Base-by-base conservation (phyloP, 2,113 vertebrate species). In the Ochotona curzoniae region DNA sequence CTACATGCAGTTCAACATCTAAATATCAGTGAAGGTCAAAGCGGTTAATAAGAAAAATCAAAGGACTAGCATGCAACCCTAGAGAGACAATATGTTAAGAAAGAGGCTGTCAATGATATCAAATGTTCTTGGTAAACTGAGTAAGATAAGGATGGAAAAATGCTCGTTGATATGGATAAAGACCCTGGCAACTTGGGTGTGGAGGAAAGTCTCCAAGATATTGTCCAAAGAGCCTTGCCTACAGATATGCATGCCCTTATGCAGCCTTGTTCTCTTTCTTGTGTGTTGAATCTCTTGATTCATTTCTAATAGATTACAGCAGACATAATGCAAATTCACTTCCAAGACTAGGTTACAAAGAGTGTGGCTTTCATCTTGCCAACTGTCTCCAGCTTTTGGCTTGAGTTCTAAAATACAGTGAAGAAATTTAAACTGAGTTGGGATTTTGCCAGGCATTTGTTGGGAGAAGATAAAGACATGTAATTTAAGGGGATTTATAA, bases 11-110 rank as follows among this genome's bases (percentile, higher is more conserved):
- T 76, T 32, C 64, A 74, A 69, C 61, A 85, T 74, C 78, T 88
- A 83, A 47, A 94, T 69, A 30, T 95, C 51, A 90, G 10, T 30
- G 67, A 54, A 92, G 66, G 78, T 90, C n/a, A 85, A 92, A 26
- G 38, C 64, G 21, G 47, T 61, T 51, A 23, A 35, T 71, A 47
- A 91, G 76, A 38, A 93, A 87, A 87, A 79, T 0, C 14, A 67
- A 80, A 86, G 63, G 17, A 64, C 73, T 84, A 32, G 84, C n/a
- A 81, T 7, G 64, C 30, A 96, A 89, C 64, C 30, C 60, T 88
- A 88, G 49, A 79, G 49, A 74, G 3, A 26, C 25, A 20, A 1
- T n/a, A 28, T 94, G 75, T 76, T 73, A 83, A 83, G 26, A 28
- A 86, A 79, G 76, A 81, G 57, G 44, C 51, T 71, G 57, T 82